These are phyloP conservation scores for Spodoptera picta DNA, from an alignment of 2,888 invertebrate species.

Conservation along the genomic window DNA sequence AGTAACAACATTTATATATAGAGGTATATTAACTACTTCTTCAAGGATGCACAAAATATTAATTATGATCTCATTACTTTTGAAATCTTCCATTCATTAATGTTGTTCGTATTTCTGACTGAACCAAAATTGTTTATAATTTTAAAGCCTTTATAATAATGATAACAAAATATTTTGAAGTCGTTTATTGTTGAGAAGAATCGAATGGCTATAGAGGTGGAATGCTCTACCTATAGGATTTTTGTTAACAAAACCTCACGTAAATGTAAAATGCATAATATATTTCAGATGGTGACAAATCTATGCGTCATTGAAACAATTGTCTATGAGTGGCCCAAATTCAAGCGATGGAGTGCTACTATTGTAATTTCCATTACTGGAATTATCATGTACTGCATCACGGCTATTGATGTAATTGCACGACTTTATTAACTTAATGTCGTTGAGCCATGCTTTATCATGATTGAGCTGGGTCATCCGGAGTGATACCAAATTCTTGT, in stretches of 20 bases:
- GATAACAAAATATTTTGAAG: not conserved
- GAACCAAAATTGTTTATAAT: not conserved
- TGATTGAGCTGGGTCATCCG: too few species aligned
- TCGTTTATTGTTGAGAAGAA: too few species aligned
- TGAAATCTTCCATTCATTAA: too few species aligned
- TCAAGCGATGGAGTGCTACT: conserved; percentile 50
- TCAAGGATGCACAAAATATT: too few species aligned
- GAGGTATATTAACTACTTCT: too few species aligned
- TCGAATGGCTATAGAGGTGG: not conserved
- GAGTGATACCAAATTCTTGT: too few species aligned
- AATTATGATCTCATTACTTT: too few species aligned
- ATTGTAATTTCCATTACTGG: conserved; percentile 3
- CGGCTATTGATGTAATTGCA: conserved; percentile 28
- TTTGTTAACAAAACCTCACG: too few species aligned
- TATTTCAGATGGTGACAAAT: conserved; percentile 64
- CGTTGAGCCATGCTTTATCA: too few species aligned
- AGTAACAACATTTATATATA: conserved; percentile 37
- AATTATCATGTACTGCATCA: conserved; percentile 12
- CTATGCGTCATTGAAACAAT: conserved; percentile 67
- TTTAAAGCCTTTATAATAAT: not conserved
- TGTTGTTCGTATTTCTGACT: too few species aligned
- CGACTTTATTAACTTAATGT: not conserved
- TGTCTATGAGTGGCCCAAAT: conserved; percentile 49
- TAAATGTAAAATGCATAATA: not conserved
- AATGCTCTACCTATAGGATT: not conserved